These are phyloP conservation scores for Esox masquinongy DNA, from an alignment of 2,797 vertebrate species.

Conservation along the genomic window DNA sequence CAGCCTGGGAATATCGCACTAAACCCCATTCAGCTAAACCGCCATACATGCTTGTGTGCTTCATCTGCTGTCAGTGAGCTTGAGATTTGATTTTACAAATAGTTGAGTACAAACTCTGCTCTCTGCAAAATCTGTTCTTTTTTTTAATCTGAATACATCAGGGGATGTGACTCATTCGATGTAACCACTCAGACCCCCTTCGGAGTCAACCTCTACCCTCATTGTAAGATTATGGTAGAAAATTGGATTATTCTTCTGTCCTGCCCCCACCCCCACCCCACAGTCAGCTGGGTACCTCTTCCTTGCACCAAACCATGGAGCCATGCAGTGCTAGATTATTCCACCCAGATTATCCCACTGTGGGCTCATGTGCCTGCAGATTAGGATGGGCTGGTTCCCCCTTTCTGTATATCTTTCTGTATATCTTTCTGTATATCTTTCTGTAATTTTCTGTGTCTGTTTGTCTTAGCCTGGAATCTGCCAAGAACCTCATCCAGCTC, in stretches of 20 bases:
- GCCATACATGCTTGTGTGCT: too few relatives aligned
- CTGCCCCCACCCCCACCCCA: not conserved
- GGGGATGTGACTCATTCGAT: not conserved
- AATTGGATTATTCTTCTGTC: conserved; percentile 13
- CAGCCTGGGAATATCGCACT: not conserved
- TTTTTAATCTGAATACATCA: not conserved
- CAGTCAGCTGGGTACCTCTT: conserved; percentile 1
- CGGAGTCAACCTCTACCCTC: not conserved
- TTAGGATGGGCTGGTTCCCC: conserved; percentile 59
- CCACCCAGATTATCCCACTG: conserved; percentile 67
- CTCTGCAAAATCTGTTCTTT: not conserved
- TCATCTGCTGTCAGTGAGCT: not conserved
- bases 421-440: conserved; percentile 11
- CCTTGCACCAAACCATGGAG: conserved; percentile 40
- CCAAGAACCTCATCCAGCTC: too few relatives aligned
- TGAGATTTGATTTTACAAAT: not conserved
- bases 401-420: not conserved
- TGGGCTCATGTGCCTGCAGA: conserved; percentile 60
- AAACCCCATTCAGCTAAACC: not conserved
- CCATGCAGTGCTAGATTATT: conserved; percentile 64
- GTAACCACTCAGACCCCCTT: not conserved
- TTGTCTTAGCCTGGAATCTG: too few relatives aligned
- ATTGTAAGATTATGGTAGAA: not conserved
- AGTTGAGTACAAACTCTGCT: not conserved
- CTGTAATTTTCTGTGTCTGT: too few relatives aligned